These are phyloP conservation scores for Amblyjoppa proteus DNA, from an alignment of 2,888 invertebrate genomes.

Conservation along the genomic window DNA sequence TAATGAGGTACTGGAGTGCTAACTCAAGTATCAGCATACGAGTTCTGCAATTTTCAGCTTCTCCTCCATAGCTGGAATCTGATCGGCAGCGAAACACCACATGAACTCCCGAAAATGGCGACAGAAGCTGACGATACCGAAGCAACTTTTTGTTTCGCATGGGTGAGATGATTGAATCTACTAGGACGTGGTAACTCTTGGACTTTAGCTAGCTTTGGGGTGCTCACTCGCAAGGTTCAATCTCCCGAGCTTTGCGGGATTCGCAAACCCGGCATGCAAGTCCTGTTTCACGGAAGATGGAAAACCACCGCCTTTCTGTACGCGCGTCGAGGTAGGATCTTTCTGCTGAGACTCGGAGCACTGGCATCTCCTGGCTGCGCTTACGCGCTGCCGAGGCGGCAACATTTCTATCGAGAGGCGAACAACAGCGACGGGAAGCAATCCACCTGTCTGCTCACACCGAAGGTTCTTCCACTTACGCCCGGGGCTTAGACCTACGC, in stretches of 20 bases:
- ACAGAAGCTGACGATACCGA: not conserved
- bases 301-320: conserved; percentile 25
- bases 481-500: conserved; percentile 41
- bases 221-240: conserved; percentile 6
- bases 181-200: too few relatives aligned
- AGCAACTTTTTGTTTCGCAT: too few relatives aligned
- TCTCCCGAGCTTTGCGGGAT: conserved; percentile 19
- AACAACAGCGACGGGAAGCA: conserved; percentile 37
- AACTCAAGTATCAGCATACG: conserved; percentile 23
- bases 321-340: conserved; percentile 5
- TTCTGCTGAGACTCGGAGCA: conserved; percentile 13
- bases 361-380: conserved; percentile 1
- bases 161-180: too few relatives aligned
- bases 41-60: conserved; percentile 26
- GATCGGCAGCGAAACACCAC: not conserved
- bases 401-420: conserved; percentile 44
- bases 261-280: conserved; percentile 3
- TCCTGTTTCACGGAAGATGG: conserved; percentile 30
- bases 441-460: conserved; percentile 75
- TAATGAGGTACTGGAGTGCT: conserved; percentile 52
- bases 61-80: not conserved
- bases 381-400: conserved; percentile 2
- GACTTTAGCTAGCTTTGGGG: not conserved
- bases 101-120: not conserved
- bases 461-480: conserved; percentile 75